Conservation (phyloP, 2,797 vertebrate species). For the Pangasius krempfi region DNA sequence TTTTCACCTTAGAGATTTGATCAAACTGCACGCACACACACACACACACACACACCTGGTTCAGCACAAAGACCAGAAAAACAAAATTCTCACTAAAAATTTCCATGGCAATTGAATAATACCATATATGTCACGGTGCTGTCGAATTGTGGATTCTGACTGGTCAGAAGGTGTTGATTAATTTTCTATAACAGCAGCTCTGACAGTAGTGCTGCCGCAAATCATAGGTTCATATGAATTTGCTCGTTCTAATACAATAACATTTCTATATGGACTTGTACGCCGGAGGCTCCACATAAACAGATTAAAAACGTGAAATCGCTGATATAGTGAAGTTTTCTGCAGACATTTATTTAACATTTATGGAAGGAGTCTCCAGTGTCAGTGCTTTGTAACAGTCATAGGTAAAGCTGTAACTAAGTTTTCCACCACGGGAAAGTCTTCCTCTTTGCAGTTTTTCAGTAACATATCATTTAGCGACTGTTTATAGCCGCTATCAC, state of each 20-base stretch:
- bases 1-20: neutral
- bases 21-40: neutral
- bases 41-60: neutral
- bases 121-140: neutral
- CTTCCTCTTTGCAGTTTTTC: neutral
- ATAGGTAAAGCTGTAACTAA: neutral
- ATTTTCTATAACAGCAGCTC: neutral
- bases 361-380: neutral
- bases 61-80: neutral
- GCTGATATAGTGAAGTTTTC: neutral
- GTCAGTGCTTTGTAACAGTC: neutral
- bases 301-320: neutral
- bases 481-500: neutral
- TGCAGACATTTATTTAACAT: neutral
- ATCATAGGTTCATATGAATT: neutral
- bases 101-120: neutral
- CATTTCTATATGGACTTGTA: neutral
- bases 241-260: neutral
- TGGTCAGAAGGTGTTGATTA: neutral
- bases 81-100: neutral
- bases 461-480: neutral
- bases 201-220: neutral
- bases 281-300: too few relatives aligned
- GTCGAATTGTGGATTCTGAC: neutral
- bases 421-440: neutral